Conservation (phyloP, 2,888 invertebrate species). For the Campoplex capitator region DNA sequence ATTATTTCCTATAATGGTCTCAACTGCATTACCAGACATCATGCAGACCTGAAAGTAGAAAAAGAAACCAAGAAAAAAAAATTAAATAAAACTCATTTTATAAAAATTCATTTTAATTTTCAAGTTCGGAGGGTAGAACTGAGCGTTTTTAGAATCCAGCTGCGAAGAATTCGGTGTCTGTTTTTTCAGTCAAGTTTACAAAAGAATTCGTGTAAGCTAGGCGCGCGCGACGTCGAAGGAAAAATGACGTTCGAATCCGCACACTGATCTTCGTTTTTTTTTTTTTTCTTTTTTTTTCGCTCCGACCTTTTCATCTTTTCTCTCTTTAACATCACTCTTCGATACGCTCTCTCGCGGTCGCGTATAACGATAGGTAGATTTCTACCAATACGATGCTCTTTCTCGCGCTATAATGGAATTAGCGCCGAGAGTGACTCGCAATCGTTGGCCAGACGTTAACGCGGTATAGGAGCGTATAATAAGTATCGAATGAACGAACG, state of each 20-base stretch:
- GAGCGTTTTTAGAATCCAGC: slow-evolving; percentile 81
- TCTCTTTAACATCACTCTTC: not conserved
- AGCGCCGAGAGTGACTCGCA: slow-evolving; percentile 48
- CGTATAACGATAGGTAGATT: slow-evolving; percentile 20
- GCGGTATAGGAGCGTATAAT: slow-evolving; percentile 30
- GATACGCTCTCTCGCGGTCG: not conserved
- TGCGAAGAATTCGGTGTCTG: slow-evolving; percentile 73
- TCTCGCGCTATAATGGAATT: slow-evolving; percentile 47
- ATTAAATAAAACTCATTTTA: not conserved
- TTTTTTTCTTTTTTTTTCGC: not conserved
- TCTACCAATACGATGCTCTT: slow-evolving; percentile 13
- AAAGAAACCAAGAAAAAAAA: slow-evolving; percentile 2
- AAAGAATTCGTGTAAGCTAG: slow-evolving; percentile 7
- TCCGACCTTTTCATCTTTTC: slow-evolving; percentile 26
- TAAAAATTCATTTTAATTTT: slow-evolving; percentile 44
- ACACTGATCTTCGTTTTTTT: slow-evolving; percentile 26
- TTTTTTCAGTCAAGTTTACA: slow-evolving; percentile 34
- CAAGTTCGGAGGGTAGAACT: slow-evolving; percentile 76
- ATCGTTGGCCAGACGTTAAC: slow-evolving; percentile 29
- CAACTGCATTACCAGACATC: slow-evolving; percentile 87
- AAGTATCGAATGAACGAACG: slow-evolving; percentile 52
- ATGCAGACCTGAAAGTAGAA: slow-evolving; percentile 88
- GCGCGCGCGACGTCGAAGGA: not conserved
- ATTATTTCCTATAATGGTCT: slow-evolving; percentile 82
- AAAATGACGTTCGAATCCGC: slow-evolving; percentile 29